Evolutionary conservation across 2,888 invertebrate species (phyloP).

Genomic region (Melieria omissa): DNA sequence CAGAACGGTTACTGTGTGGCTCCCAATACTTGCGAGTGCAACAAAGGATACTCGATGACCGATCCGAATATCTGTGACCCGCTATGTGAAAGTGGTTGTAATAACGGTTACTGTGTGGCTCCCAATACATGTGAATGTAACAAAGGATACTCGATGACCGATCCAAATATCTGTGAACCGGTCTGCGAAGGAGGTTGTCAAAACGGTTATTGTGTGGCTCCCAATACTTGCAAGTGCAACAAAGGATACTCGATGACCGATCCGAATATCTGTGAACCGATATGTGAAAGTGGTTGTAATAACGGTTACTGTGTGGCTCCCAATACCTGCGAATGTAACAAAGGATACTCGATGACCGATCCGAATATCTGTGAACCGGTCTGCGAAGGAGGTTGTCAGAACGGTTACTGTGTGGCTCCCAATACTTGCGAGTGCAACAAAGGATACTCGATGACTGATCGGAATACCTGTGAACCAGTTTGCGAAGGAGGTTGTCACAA

Average conservation of each 20-base stretch:
- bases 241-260: conserved; percentile 68
- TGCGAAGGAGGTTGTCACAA: conserved; percentile 72
- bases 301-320: conserved; percentile 54
- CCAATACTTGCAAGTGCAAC: conserved; percentile 75
- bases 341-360: conserved; percentile 26
- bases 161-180: conserved; percentile 36
- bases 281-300: conserved; percentile 48
- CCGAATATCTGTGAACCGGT: conserved; percentile 38
- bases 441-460: conserved; percentile 40
- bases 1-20: conserved; percentile 75
- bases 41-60: conserved; percentile 70
- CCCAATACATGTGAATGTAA: conserved; percentile 61
- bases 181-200: conserved; percentile 43
- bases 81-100: conserved; percentile 41
- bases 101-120: conserved; percentile 59
- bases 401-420: conserved; percentile 59
- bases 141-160: conserved; percentile 28
- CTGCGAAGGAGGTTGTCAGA: conserved; percentile 45
- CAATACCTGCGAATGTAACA: conserved; percentile 51
- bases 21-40: conserved; percentile 77
- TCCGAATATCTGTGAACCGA: conserved; percentile 33
- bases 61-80: conserved; percentile 52
- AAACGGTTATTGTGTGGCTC: conserved; percentile 54
- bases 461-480: conserved; percentile 41
- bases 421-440: conserved; percentile 52